Evolutionary conservation across 92 coral and sea anemone genomes (phyloP), one percentile per base, ranked within the genome.

Genomic region (Ricordea florida): DNA sequence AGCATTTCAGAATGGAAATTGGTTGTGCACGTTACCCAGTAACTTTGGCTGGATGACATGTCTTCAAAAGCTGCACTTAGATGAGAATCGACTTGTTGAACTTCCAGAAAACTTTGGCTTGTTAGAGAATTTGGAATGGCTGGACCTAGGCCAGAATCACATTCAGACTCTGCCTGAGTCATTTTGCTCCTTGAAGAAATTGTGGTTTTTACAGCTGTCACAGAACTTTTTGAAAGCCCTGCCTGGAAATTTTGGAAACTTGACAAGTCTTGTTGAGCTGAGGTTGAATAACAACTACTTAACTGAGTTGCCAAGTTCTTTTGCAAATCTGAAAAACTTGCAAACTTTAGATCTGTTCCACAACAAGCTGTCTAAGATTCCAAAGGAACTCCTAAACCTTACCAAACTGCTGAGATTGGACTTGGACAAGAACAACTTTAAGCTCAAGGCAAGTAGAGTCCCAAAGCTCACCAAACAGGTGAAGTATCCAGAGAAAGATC

Each of bases 1-100:
- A 45, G 87, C 96, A 48, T 94, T 92, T 71, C 98, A 89, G 75
- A 94, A 94, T 86, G 98, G 98, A 22, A 94, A 94, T 63, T 92
- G 98, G 96, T 68, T 94, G 15, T 42, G 80, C 2, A 48, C 78
- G 22, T 58, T 94, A 48, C 98, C 98, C 1, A 83, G 87, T 27
- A 88, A 70, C 44, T 92, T 94, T 83, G 91, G 96, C 35, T 62
- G 84, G 69, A 87, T 94, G 83, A 44, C 57, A 2, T 61, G 81
- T 18, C 75, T 94, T 6, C 74, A 79, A 2, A 94, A 92, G 68
- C 32, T 94, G 22, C 89, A 94, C 66, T 85, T 94, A 48, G 98
- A 94, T 68, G 98, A 94, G 72, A 94, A 94, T 62, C 97, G 86
- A 57, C 53, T 94, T 0, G 66, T 35, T 17, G 81, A 72, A 57